Evolutionary conservation across 2,888 invertebrate genomes (phyloP).

Genomic region (Ophion costatus): DNA sequence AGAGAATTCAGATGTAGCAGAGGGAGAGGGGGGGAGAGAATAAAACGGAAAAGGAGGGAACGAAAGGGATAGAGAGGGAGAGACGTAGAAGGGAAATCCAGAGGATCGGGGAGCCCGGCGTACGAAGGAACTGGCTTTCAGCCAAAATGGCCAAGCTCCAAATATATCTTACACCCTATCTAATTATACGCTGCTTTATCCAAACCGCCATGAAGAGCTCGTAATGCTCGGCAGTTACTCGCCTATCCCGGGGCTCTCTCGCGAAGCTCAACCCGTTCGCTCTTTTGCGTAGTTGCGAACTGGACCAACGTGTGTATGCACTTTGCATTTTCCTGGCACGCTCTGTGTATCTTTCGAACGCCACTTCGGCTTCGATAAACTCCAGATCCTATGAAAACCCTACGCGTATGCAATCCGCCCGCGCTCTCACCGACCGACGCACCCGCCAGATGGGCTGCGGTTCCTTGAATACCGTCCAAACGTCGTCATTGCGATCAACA

Average conservation of each 20-base stretch:
- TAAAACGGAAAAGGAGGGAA: slow-evolving; percentile 30
- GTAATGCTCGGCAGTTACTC: slow-evolving; percentile 79
- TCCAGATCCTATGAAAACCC: slow-evolving; percentile 66
- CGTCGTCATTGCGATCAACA: background rate
- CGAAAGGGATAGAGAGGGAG: slow-evolving; percentile 15
- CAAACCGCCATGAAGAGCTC: slow-evolving; percentile 79
- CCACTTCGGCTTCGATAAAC: slow-evolving; percentile 77
- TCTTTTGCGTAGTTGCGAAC: slow-evolving; percentile 36
- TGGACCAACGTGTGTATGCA: slow-evolving; percentile 50
- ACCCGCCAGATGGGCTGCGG: slow-evolving; percentile 19
- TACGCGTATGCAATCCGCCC: background rate
- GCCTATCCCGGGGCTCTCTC: slow-evolving; percentile 71
- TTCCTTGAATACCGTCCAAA: slow-evolving; percentile 30
- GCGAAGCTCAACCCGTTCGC: slow-evolving; percentile 54
- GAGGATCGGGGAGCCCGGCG: slow-evolving; percentile 58
- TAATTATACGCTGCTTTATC: slow-evolving; percentile 83
- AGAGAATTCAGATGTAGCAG: slow-evolving; percentile 52
- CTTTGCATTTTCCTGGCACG: slow-evolving; percentile 67
- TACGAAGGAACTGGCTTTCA: slow-evolving; percentile 75
- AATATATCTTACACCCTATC: slow-evolving; percentile 83
- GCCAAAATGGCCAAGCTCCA: slow-evolving; percentile 82
- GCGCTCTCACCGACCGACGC: slow-evolving; percentile 38
- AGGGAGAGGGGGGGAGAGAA: background rate
- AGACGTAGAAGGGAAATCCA: slow-evolving; percentile 47
- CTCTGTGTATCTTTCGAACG: slow-evolving; percentile 35